Base-by-base conservation (phyloP, 2,888 invertebrate species). In the Ophonus ardosiacus region DNA sequence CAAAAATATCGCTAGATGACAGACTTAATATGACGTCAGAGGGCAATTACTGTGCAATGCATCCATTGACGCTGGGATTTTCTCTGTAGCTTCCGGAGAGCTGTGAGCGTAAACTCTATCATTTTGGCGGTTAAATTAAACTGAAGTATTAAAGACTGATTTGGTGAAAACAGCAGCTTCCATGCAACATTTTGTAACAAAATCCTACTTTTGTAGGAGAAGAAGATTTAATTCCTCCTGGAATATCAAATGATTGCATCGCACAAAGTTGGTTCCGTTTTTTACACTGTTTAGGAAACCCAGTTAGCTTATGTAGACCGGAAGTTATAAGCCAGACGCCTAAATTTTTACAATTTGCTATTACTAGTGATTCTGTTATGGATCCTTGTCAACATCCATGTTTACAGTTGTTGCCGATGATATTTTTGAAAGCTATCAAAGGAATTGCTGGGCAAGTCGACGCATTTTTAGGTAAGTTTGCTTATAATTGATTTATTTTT, bases 191-290 rank as follows among this genome's bases (percentile, higher is more conserved):
- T 31, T 31, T 31, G 31, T 31, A 31, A 5, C 31, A 31, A 31
- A 31, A 5, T 31, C 5, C 6, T 63, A 24, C n/a, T 24, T 68
- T 68, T 68, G 17, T 74, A 74, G 71, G 71, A 17, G 98, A 98
- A 87, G 98, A 98, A 88, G 98, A 98, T 90, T 91, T 98, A 68
- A 96, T 98, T 85, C 97, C 98, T 1, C 90, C 93, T 0, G 96
- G 95, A 79, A 98, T 98, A 96, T 94, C 95, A 63, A 95, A 96
- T 86, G 97, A 98, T 90, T 97, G 97, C 86, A 95, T 98, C 57
- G 96, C 97, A 85, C 99, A 99, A 92, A 96, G 97, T 88, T 99
- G 99, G 99, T 99, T 98, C 92, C 94, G 99, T 86, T 96, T 99
- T 89, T 92, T 99, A 86, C 97, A 98, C 89, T 97, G 97, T 57